phyloP scores from a whole-genome alignment of 2,113 vertebrate species.

The Notechis scutatus region DNA sequence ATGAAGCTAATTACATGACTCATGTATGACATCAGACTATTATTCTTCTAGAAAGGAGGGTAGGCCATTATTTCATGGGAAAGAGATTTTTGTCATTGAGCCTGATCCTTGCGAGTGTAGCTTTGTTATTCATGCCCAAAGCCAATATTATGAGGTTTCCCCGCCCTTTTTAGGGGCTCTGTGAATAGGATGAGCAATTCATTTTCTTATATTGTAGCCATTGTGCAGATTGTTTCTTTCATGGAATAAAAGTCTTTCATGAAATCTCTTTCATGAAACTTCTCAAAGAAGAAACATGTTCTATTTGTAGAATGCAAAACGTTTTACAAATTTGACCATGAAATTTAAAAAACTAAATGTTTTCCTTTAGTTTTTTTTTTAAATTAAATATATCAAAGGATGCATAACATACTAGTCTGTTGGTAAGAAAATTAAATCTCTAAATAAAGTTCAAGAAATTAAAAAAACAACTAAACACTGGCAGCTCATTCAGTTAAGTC shows the following conservation, averaged over 20 bases:
- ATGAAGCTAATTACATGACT: background rate
- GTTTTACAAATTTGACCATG: background rate
- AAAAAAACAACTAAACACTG: background rate
- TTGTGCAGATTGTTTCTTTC: background rate
- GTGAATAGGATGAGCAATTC: background rate
- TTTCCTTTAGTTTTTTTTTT: background rate
- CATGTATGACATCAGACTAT: background rate
- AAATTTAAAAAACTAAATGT: background rate
- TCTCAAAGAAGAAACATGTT: background rate
- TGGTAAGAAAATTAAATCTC: background rate
- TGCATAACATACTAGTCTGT: background rate
- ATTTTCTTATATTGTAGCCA: background rate
- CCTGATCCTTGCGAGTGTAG: background rate
- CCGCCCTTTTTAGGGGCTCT: background rate
- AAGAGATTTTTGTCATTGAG: background rate
- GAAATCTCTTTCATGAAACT: background rate
- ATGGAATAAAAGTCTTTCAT: background rate
- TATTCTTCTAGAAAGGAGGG: background rate
- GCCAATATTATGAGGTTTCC: background rate
- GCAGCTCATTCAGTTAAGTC: background rate
- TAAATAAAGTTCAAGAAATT: background rate
- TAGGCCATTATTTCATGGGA: background rate
- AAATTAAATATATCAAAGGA: background rate
- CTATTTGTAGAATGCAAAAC: background rate
- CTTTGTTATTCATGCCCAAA: background rate